Evolutionary conservation across 1,140 invertebrate genomes (phyloP).

Genomic region (Drosophila ogumai): DNA sequence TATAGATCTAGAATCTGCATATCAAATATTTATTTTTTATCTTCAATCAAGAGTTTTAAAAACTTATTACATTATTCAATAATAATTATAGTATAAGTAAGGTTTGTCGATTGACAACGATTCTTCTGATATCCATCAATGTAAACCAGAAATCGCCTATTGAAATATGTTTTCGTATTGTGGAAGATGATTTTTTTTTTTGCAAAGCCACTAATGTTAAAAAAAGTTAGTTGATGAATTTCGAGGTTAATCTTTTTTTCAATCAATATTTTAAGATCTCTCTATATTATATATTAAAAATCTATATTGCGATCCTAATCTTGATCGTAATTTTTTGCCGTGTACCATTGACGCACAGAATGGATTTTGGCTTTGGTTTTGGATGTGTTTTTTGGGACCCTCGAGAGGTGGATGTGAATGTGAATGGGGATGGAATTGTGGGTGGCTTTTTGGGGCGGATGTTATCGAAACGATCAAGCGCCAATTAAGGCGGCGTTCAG

Average conservation of each 20-base stretch:
- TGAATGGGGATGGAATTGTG: slow-evolving; percentile 25
- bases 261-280: too few species aligned
- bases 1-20: neutral
- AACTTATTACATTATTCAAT: neutral
- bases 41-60: neutral
- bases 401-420: slow-evolving; percentile 15
- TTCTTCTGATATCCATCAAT: too few species aligned
- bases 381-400: slow-evolving; percentile 21
- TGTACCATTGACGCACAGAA: slow-evolving; percentile 73
- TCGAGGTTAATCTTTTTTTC: too few species aligned
- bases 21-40: neutral
- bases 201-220: too few species aligned
- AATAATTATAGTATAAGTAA: too few species aligned
- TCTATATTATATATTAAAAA: too few species aligned
- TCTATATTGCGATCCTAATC: neutral
- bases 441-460: slow-evolving; percentile 41
- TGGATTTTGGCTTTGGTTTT: slow-evolving; percentile 36
- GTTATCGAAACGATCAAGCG: slow-evolving; percentile 58
- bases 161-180: too few species aligned
- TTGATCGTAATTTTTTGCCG: slow-evolving; percentile 4
- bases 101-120: neutral
- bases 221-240: too few species aligned
- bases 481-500: slow-evolving; percentile 47
- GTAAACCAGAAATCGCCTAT: too few species aligned
- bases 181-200: too few species aligned